Conservation (phyloP, 2,797 vertebrate genomes). For the Pseudochirops cupreus region DNA sequence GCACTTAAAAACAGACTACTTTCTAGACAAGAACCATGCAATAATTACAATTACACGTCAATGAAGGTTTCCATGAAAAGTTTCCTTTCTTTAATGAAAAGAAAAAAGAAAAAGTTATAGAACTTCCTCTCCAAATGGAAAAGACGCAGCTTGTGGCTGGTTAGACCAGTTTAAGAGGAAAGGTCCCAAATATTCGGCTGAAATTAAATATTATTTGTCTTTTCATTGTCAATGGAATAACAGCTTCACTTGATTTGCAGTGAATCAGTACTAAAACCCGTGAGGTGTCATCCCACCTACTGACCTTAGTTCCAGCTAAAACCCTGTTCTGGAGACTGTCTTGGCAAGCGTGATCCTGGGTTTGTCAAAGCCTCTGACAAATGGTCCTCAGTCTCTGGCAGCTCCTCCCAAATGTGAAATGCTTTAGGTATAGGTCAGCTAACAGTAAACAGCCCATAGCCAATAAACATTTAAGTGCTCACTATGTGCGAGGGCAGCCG, state of each 20-base stretch:
- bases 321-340: too few species aligned
- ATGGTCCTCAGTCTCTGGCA: not conserved
- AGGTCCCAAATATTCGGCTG: not conserved
- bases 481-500: not conserved
- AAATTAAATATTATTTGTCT: not conserved
- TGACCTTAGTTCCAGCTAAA: not conserved
- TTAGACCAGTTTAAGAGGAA: conserved; percentile 6
- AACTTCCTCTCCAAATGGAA: not conserved
- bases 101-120: not conserved
- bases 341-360: too few species aligned
- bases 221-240: not conserved
- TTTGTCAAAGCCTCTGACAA: not conserved
- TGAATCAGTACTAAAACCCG: not conserved
- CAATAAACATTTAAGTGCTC: not conserved
- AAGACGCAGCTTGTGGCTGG: not conserved
- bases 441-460: not conserved
- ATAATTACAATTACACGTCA: not conserved
- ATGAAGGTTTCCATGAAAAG: not conserved
- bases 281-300: not conserved
- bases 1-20: not conserved
- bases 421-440: not conserved
- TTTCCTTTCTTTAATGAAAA: conserved; percentile 7
- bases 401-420: not conserved
- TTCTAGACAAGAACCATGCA: not conserved
- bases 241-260: not conserved